Evolutionary conservation across 2,797 vertebrate genomes (phyloP).

Genomic region (Steatocranus sp.): DNA sequence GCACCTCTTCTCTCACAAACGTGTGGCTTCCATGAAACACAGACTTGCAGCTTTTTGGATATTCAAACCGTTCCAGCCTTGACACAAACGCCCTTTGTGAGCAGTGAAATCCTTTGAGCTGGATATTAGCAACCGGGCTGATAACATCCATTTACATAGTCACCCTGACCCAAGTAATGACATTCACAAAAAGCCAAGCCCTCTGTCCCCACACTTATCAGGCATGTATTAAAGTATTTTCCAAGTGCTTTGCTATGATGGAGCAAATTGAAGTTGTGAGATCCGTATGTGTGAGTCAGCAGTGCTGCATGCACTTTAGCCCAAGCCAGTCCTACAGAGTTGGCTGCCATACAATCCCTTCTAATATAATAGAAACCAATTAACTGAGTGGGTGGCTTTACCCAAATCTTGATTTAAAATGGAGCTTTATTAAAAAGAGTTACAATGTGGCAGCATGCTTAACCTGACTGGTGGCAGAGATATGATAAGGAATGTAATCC

Average conservation of each 20-base stretch:
- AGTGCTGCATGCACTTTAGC: conserved; percentile 37
- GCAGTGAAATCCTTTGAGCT: neutral
- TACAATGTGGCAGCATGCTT: conserved; percentile 66
- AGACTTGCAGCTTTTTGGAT: neutral
- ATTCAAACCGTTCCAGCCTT: neutral
- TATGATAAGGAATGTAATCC: conserved; percentile 75
- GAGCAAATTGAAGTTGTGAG: conserved; percentile 43
- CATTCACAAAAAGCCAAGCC: conserved; percentile 26
- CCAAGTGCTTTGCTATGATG: conserved; percentile 47
- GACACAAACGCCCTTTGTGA: neutral
- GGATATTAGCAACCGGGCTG: conserved; percentile 9
- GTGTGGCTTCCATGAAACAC: neutral
- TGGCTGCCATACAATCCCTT: conserved; percentile 53
- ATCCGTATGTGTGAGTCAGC: conserved; percentile 50
- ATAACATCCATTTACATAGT: conserved; percentile 32
- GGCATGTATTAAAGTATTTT: conserved; percentile 39
- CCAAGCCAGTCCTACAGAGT: conserved; percentile 35
- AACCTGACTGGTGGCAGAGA: conserved; percentile 72
- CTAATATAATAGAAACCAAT: conserved; percentile 73
- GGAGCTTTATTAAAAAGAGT: conserved; percentile 68
- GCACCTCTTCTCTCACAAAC: neutral
- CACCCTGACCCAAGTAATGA: conserved; percentile 34
- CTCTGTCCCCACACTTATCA: conserved; percentile 23
- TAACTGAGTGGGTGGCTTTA: conserved; percentile 71
- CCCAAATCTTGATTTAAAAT: conserved; percentile 72